phyloP scores from a whole-genome alignment of 2,888 invertebrate genomes.

The Neocrepidodera transversa region DNA sequence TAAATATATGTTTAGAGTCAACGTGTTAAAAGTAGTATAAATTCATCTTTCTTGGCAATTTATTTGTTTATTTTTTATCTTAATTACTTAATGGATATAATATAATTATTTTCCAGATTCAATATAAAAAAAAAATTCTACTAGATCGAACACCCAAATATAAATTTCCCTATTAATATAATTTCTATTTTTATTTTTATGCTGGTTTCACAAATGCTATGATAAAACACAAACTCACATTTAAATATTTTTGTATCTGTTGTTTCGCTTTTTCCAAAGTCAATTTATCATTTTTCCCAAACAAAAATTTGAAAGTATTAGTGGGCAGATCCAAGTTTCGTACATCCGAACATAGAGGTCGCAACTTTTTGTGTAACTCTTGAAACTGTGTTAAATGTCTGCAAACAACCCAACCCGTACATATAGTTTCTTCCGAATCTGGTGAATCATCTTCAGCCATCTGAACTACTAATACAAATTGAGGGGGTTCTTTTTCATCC shows the following conservation, averaged over 20 bases:
- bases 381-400: conserved; percentile 70
- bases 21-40: too few species aligned
- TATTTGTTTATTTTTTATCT: too few species aligned
- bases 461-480: conserved; percentile 83
- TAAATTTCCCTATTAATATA: too few species aligned
- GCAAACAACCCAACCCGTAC: conserved; percentile 73
- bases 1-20: too few species aligned
- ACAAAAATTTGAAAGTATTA: conserved; percentile 80
- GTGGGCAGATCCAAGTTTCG: conserved; percentile 85
- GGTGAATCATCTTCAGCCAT: conserved; percentile 70
- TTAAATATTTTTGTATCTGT: conserved; percentile 85
- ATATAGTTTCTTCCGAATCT: conserved; percentile 64
- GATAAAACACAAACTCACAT: conserved; percentile 76
- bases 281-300: conserved; percentile 81
- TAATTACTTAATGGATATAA: too few species aligned
- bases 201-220: too few species aligned
- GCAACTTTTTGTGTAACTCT: conserved; percentile 82
- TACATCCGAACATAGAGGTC: conserved; percentile 81
- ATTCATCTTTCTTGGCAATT: too few species aligned
- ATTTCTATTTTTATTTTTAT: too few species aligned
- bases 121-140: background rate
- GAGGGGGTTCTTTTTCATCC: conserved; percentile 65
- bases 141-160: too few species aligned
- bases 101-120: too few species aligned
- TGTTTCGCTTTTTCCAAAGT: conserved; percentile 82